A percentile compares a stretch with the other conserved stretches of the same genome.
Conservation (phyloP, 2,113 vertebrate species). For the Aegithalos caudatus region DNA sequence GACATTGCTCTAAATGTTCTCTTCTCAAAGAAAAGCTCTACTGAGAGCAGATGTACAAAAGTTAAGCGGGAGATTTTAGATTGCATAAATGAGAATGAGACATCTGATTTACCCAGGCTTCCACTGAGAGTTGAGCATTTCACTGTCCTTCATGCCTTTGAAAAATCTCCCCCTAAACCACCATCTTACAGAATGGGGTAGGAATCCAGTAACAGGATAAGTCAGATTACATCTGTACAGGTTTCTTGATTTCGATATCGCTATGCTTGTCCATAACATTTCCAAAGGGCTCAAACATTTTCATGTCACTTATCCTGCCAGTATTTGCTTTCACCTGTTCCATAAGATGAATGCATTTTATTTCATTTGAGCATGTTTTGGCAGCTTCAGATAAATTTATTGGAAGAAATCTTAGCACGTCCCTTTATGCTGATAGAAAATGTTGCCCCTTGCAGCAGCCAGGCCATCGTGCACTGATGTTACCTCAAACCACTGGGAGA, state of each 20-base stretch:
- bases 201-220: background rate
- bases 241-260: background rate
- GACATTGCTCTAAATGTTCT: slow-evolving; percentile 60
- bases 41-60: slow-evolving; percentile 45
- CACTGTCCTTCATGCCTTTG: slow-evolving; percentile 23
- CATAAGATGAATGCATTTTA: background rate
- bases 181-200: background rate
- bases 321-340: background rate
- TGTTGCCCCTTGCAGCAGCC: background rate
- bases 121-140: slow-evolving; percentile 4
- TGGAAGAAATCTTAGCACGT: background rate
- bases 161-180: background rate
- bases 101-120: slow-evolving; percentile 42
- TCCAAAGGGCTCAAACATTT: background rate
- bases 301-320: background rate
- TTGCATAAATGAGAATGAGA: slow-evolving; percentile 40
- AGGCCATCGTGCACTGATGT: background rate
- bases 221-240: background rate
- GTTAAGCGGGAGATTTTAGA: slow-evolving; percentile 39
- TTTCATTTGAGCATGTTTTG: background rate
- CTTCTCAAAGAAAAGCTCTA: slow-evolving; percentile 44
- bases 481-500: background rate
- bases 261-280: background rate
- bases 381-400: background rate
- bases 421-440: background rate